phyloP scores from a whole-genome alignment of 2,113 vertebrate genomes.

The Mus pahari region DNA sequence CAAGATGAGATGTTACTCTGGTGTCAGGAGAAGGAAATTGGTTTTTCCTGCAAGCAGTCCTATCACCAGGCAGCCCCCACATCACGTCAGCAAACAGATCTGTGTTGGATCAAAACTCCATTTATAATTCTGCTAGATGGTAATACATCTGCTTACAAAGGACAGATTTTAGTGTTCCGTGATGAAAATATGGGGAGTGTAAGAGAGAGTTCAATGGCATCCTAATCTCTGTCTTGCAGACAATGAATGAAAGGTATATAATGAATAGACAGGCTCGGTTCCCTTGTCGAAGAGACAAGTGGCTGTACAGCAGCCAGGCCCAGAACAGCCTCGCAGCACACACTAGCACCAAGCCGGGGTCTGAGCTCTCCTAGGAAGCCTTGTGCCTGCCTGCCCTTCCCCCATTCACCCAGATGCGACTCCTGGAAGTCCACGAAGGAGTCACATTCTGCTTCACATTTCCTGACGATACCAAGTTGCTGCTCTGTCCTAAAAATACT shows the following conservation, averaged over 20 bases:
- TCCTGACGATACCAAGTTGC: constrained; percentile 45
- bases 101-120: constrained; percentile 73
- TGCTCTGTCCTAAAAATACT: constrained; percentile 65
- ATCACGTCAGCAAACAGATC: constrained; percentile 55
- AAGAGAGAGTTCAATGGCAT: constrained; percentile 59
- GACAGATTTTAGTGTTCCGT: constrained; percentile 56
- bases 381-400: background rate
- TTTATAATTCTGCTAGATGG: constrained; percentile 67
- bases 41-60: constrained; percentile 55
- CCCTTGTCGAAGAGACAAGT: constrained; percentile 30
- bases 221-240: constrained; percentile 6
- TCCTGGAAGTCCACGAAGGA: constrained; percentile 22
- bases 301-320: background rate
- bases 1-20: constrained; percentile 67
- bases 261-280: constrained; percentile 58
- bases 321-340: background rate
- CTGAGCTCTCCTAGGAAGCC: constrained; percentile 1
- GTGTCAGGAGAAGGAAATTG: constrained; percentile 67
- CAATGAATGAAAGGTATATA: constrained; percentile 62
- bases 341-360: background rate
- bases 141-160: constrained; percentile 61
- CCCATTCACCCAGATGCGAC: background rate
- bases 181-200: constrained; percentile 56
- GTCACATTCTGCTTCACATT: background rate
- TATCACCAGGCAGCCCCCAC: constrained; percentile 59